These are phyloP conservation scores for Nyctereutes procyonoides DNA, from an alignment of 2,113 vertebrate genomes.

Conservation along the genomic window DNA sequence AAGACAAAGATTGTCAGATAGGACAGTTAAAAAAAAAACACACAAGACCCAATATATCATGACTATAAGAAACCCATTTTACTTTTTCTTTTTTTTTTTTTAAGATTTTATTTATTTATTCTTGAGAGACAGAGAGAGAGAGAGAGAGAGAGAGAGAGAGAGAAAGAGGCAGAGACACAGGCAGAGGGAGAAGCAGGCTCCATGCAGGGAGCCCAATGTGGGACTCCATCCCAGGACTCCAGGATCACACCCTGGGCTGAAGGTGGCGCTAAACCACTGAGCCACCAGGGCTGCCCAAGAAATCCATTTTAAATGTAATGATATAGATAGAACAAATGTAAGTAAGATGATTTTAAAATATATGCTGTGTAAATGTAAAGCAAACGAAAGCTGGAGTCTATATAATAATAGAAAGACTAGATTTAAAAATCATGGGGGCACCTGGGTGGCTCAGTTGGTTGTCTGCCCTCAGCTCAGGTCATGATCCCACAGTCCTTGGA, in stretches of 20 bases:
- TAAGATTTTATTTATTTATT: too few relatives aligned
- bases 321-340: not conserved
- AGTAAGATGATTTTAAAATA: not conserved
- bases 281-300: not conserved
- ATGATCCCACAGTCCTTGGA: not conserved
- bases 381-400: not conserved
- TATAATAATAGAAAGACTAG: not conserved
- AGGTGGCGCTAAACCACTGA: too few relatives aligned
- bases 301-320: slow-evolving; percentile 6
- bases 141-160: too few relatives aligned
- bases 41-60: not conserved
- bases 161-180: too few relatives aligned
- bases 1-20: not conserved
- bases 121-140: too few relatives aligned
- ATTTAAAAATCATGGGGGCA: not conserved
- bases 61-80: not conserved
- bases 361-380: not conserved
- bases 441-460: not conserved
- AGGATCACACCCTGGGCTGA: too few relatives aligned
- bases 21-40: not conserved
- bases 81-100: not conserved
- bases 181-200: too few relatives aligned
- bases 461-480: not conserved
- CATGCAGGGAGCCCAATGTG: too few relatives aligned
- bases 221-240: too few relatives aligned